Base-by-base conservation (phyloP, 2,888 invertebrate genomes). In the Oxycera nigricornis region DNA sequence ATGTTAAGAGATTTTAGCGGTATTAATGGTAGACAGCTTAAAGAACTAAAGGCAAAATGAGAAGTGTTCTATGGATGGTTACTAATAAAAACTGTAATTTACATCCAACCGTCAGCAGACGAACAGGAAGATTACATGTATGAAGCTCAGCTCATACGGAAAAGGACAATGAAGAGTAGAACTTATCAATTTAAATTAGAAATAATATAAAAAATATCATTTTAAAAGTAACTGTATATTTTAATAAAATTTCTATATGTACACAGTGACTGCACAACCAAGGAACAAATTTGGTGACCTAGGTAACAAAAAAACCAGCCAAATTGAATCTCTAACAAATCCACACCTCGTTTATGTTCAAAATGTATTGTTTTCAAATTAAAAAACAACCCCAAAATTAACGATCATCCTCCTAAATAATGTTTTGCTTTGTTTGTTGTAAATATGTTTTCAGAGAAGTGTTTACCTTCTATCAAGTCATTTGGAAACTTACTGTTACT, bases 211-310 rank as follows among this genome's bases (percentile, higher is more conserved):
- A n/a, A n/a, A n/a, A n/a, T n/a, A n/a, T n/a, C n/a, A n/a, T n/a
- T n/a, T n/a, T n/a, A n/a, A n/a, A 39, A 9, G 39, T 39, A 39
- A 39, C 14, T 39, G 14, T 39, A 46, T 30, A 62, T 35, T 62
- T 62, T 62, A 62, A 62, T 62, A 14, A 46, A 72, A 52, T 76
- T 35, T 73, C 73, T 75, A 55, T 70, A 73, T 81, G 80, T 81
- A 81, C 80, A 83, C 84, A 90, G 90, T 90, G 89, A 88, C 90
- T 87, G 89, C 90, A 86, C 90, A 89, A 87, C 89, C 90, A 87
- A 89, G 90, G 90, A 90, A 84, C 82, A 85, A 90, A 88, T 88
- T 89, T 87, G 90, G 90, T 88, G 90, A 90, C 86, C 88, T 90
- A 90, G 90, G 90, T 90, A 90, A 90, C 74, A 73, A 76, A 76